A percentile compares a stretch with the other conserved stretches of the same genome.
Evolutionary conservation across 92 coral and sea anemone genomes (phyloP).

Genomic region (Parazoanthus atlanticus): DNA sequence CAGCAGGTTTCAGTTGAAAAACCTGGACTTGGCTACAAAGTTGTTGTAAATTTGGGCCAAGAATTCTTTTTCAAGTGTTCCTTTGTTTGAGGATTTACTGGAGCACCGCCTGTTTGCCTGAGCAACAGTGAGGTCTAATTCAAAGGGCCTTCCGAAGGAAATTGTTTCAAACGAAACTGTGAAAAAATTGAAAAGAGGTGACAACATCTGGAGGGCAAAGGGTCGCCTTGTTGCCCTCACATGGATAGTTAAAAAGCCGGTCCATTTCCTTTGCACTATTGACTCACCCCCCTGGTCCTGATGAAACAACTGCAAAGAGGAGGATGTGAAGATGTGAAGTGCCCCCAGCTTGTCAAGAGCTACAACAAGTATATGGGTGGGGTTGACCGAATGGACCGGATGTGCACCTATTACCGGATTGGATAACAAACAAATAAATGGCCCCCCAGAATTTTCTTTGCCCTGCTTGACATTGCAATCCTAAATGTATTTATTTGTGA

Average conservation of each 20-base stretch:
- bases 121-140: background rate
- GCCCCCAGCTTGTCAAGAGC: background rate
- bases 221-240: no score
- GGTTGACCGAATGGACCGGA: no score
- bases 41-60: background rate
- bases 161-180: background rate
- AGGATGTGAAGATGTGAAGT: no score
- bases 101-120: background rate
- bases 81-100: no score
- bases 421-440: no score
- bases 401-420: no score
- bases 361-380: no score
- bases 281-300: no score
- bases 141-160: background rate
- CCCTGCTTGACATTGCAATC: background rate
- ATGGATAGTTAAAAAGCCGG: background rate
- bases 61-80: no score
- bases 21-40: background rate
- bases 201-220: background rate
- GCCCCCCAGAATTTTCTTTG: background rate
- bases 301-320: no score
- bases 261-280: background rate
- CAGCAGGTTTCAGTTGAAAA: slow-evolving; percentile 12
- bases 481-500: background rate
- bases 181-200: background rate